Evolutionary conservation across 2,888 invertebrate genomes (phyloP).

Genomic region (Ectropis crepuscularia): DNA sequence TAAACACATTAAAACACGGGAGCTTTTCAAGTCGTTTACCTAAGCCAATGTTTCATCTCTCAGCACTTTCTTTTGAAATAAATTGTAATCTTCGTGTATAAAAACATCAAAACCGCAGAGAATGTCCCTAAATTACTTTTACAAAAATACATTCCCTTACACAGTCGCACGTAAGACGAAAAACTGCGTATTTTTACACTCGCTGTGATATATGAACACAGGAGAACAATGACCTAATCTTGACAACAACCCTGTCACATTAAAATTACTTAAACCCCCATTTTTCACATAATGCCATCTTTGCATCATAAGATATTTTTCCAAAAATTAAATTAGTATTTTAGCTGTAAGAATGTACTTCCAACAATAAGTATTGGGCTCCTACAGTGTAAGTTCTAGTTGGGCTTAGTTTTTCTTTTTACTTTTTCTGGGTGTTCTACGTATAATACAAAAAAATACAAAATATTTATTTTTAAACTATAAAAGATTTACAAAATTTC

Average conservation of each 20-base stretch:
- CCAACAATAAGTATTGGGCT: too few relatives aligned
- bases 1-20: neutral
- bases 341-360: too few relatives aligned
- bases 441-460: too few relatives aligned
- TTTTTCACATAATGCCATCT: too few relatives aligned
- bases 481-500: too few relatives aligned
- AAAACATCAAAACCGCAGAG: constrained; percentile 17
- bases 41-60: constrained; percentile 19
- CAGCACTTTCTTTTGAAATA: constrained; percentile 10
- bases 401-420: too few relatives aligned
- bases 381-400: too few relatives aligned
- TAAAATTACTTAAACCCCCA: neutral
- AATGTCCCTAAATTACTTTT: constrained; percentile 26
- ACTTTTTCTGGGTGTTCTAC: too few relatives aligned
- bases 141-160: constrained; percentile 23
- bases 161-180: constrained; percentile 16
- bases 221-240: constrained; percentile 25
- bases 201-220: constrained; percentile 37
- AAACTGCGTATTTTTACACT: constrained; percentile 23
- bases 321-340: too few relatives aligned
- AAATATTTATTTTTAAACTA: too few relatives aligned
- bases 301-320: too few relatives aligned
- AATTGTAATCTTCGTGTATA: constrained; percentile 16
- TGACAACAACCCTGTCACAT: constrained; percentile 11
- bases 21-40: constrained; percentile 7